phyloP scores from a whole-genome alignment of 2,113 vertebrate species.

The Pavo muticus region DNA sequence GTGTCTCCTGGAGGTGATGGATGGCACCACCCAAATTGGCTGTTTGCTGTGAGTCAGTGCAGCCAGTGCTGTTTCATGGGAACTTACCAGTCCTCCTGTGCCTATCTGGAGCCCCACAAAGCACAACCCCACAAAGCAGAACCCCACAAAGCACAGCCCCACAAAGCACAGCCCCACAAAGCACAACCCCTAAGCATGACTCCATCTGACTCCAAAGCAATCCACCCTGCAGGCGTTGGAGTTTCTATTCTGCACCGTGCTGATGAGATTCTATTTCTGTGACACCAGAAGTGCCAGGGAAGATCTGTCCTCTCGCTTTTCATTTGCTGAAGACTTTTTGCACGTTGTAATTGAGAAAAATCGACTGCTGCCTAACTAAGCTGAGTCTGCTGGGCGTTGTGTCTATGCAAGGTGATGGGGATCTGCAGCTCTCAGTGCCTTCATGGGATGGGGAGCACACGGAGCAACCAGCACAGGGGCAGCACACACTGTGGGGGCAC shows the following conservation, averaged over 20 bases:
- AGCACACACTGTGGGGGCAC: neutral
- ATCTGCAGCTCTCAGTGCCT: neutral
- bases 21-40: neutral
- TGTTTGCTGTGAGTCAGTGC: too few species aligned
- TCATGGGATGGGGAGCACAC: neutral
- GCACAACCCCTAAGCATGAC: neutral
- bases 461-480: too few species aligned
- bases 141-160: neutral
- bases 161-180: neutral
- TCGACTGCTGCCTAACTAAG: neutral
- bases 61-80: neutral
- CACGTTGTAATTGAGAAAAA: neutral
- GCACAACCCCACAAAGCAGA: neutral
- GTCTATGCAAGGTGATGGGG: fast-evolving
- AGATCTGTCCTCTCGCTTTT: neutral
- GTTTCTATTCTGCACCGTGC: neutral
- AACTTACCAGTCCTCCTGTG: neutral
- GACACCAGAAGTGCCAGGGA: neutral
- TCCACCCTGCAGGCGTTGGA: neutral
- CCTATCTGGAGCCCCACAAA: neutral
- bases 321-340: neutral
- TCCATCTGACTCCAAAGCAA: neutral
- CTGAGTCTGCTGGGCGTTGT: neutral
- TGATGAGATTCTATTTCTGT: neutral
- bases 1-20: neutral